These are phyloP conservation scores for Pseudolycoriella hygida DNA, from an alignment of 2,888 invertebrate genomes.

Conservation along the genomic window DNA sequence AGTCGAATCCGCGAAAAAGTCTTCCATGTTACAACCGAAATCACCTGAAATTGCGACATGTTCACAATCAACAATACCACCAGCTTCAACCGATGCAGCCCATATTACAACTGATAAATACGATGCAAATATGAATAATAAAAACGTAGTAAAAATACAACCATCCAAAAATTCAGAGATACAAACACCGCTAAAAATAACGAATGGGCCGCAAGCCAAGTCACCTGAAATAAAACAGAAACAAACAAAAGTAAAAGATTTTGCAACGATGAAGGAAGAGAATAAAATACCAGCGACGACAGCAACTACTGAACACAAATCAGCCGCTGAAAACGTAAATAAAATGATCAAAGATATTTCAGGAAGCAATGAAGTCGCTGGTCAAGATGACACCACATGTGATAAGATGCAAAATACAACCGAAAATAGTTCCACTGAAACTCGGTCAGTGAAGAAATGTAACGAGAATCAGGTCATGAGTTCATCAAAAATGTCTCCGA, in stretches of 20 bases:
- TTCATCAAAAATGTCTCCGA: neutral
- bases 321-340: neutral
- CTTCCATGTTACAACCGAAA: no score
- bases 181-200: conserved; percentile 19
- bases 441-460: neutral
- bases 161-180: conserved; percentile 17
- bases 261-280: conserved; percentile 11
- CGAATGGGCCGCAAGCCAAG: conserved; percentile 25
- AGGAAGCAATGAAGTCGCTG: neutral
- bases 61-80: neutral
- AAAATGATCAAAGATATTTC: neutral
- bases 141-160: conserved; percentile 10
- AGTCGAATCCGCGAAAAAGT: no score
- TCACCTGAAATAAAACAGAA: conserved; percentile 21
- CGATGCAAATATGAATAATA: neutral
- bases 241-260: conserved; percentile 11
- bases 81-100: neutral
- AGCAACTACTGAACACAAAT: neutral
- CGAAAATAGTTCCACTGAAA: conserved; percentile 2
- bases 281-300: neutral
- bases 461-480: neutral
- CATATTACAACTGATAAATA: conserved; percentile 3
- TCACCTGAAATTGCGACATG: neutral
- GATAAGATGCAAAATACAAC: neutral
- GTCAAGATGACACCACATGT: neutral